A percentile compares a stretch with the other conserved stretches of the same genome.
phyloP scores from a whole-genome alignment of 2,797 vertebrate genomes.

The Gadopsis marmoratus region DNA sequence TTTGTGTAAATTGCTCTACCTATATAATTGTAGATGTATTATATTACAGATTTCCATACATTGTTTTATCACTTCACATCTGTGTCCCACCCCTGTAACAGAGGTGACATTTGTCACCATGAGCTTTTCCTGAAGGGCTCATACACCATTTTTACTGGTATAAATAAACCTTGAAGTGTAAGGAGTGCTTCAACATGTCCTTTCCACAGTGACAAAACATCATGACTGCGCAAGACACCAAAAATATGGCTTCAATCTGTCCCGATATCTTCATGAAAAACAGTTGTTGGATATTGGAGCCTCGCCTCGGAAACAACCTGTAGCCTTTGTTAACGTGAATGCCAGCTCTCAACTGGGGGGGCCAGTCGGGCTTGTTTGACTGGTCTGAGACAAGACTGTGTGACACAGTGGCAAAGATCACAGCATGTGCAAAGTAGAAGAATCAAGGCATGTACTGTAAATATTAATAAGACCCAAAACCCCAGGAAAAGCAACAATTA shows the following conservation, averaged over 20 bases:
- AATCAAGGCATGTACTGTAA: conserved; percentile 50
- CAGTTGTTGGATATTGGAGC: not conserved
- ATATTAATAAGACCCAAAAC: conserved; percentile 36
- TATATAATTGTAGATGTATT: conserved; percentile 37
- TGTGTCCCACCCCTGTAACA: conserved; percentile 26
- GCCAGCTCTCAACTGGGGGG: not conserved
- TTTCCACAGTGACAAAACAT: conserved; percentile 27
- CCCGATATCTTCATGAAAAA: not conserved
- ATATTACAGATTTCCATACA: conserved; percentile 58
- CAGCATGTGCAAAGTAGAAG: conserved; percentile 45
- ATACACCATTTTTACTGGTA: not conserved
- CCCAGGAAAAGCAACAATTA: conserved; percentile 18
- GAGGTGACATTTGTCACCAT: conserved; percentile 24
- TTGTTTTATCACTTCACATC: conserved; percentile 35
- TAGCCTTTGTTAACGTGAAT: conserved; percentile 13
- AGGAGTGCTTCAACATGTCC: conserved; percentile 29
- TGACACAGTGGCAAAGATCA: conserved; percentile 46
- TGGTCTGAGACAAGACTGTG: conserved; percentile 36
- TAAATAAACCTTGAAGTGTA: conserved; percentile 1
- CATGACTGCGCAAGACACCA: conserved; percentile 7
- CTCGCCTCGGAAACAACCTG: conserved; percentile 18
- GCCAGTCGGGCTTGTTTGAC: conserved; percentile 65
- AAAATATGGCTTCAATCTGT: conserved; percentile 46
- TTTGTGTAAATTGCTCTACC: conserved; percentile 36
- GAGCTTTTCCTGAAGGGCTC: not conserved